A percentile compares a stretch with the other conserved stretches of the same genome.
Evolutionary conservation across 2,797 vertebrate genomes (phyloP).

Genomic region (Mus spretus): DNA sequence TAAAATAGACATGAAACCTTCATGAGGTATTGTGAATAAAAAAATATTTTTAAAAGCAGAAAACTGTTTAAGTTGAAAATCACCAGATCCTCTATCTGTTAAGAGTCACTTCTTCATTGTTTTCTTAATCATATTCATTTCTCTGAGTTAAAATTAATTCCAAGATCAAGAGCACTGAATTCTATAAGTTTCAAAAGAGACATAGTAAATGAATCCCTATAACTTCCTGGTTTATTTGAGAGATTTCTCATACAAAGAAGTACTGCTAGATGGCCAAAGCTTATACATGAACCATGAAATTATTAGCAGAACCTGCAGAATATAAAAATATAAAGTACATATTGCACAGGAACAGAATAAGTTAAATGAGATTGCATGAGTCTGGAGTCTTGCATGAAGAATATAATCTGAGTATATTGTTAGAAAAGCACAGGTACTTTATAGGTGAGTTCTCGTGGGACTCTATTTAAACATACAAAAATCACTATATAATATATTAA

Average conservation of each 20-base stretch:
- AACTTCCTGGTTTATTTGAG: not conserved
- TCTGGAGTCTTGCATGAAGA: not conserved
- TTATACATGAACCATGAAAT: not conserved
- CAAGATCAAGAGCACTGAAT: not conserved
- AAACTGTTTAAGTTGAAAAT: slow-evolving; percentile 16
- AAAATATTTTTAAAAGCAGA: not conserved
- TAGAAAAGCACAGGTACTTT: not conserved
- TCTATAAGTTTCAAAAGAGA: not conserved
- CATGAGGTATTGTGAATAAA: not conserved
- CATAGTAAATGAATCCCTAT: not conserved
- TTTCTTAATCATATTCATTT: not conserved
- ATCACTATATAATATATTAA: not conserved
- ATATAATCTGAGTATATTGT: not conserved
- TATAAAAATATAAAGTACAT: not conserved
- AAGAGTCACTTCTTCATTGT: not conserved
- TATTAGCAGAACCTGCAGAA: not conserved
- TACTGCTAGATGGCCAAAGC: not conserved
- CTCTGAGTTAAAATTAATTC: not conserved
- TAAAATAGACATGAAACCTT: not conserved
- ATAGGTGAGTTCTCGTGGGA: not conserved
- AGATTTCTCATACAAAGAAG: not conserved
- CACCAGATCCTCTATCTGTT: not conserved
- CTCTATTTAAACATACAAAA: not conserved
- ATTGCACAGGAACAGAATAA: not conserved
- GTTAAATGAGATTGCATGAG: not conserved